Conservation (phyloP, 2,888 invertebrate genomes). For the Hecatera dysodea region DNA sequence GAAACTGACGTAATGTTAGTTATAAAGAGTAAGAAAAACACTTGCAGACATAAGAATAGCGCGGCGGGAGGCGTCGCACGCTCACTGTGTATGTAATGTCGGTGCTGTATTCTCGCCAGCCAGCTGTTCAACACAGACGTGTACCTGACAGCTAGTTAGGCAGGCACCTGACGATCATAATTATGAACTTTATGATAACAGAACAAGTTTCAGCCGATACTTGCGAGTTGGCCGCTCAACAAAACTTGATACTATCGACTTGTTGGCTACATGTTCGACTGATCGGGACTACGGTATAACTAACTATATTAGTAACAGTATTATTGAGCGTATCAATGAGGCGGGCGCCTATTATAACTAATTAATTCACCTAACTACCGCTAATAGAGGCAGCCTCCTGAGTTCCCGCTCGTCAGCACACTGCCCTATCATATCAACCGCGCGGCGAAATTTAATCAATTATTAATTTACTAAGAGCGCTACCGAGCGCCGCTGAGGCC, state of each 20-base stretch:
- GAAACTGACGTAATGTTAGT: not conserved
- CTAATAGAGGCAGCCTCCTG: slow-evolving; percentile 1
- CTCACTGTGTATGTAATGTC: not conserved
- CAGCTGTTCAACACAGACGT: not conserved
- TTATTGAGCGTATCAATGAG: not conserved
- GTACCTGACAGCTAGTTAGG: not conserved
- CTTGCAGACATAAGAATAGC: not conserved
- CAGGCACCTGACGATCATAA: slow-evolving; percentile 1
- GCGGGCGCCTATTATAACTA: slow-evolving; percentile 11
- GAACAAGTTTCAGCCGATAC: slow-evolving; percentile 16
- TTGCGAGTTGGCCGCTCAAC: slow-evolving; percentile 9
- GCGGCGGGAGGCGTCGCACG: not conserved
- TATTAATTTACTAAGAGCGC: slow-evolving; percentile 8
- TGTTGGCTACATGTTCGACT: not conserved
- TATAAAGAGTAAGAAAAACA: not conserved
- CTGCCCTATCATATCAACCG: not conserved
- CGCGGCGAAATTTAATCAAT: slow-evolving; percentile 4
- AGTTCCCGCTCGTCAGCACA: not conserved
- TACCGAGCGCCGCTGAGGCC: not conserved
- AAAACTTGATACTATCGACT: slow-evolving; percentile 13
- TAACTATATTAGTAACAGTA: slow-evolving; percentile 10
- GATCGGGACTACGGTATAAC: not conserved
- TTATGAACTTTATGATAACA: slow-evolving; percentile 12
- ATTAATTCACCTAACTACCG: slow-evolving; percentile 11
- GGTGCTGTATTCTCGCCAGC: too few relatives aligned